These are phyloP conservation scores for Conus ventricosus DNA, from an alignment of 1,140 invertebrate species.

Conservation along the genomic window DNA sequence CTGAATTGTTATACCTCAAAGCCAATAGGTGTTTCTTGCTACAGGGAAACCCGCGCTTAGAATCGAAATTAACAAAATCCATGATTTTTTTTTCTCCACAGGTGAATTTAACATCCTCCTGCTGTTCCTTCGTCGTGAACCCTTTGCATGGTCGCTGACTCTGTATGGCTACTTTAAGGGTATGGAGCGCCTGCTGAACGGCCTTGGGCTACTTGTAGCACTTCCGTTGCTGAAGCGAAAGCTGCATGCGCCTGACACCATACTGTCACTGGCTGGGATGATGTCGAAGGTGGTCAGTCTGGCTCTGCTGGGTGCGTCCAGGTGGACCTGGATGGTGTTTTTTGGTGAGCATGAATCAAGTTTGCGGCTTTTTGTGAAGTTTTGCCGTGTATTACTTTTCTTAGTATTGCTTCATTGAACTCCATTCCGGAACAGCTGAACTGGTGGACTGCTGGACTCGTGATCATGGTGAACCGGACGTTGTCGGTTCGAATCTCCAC, in stretches of 20 bases:
- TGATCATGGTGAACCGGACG: no score
- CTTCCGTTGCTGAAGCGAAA: slow-evolving; percentile 64
- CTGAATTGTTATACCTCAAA: no score
- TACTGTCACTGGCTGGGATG: slow-evolving; percentile 70
- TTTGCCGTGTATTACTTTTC: no score
- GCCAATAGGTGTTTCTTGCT: no score
- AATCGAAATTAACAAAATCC: no score
- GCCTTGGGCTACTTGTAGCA: slow-evolving; percentile 67
- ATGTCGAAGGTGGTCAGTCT: slow-evolving; percentile 71
- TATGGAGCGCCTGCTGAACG: slow-evolving; percentile 71
- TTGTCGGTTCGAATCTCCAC: no score
- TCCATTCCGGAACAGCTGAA: no score
- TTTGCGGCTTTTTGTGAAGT: no score
- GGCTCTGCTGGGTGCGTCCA: slow-evolving; percentile 68
- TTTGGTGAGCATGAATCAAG: slow-evolving; percentile 60
- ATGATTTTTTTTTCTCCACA: slow-evolving; percentile 49
- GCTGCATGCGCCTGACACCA: slow-evolving; percentile 63
- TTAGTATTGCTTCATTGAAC: no score
- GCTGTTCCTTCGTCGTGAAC: slow-evolving; percentile 51
- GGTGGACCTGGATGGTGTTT: slow-evolving; percentile 68
- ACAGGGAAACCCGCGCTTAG: no score
- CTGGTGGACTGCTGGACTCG: no score
- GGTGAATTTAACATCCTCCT: slow-evolving; percentile 71
- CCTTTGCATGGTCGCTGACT: slow-evolving; percentile 71
- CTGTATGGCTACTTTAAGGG: slow-evolving; percentile 74